A percentile compares a stretch with the other conserved stretches of the same genome.
Evolutionary conservation across 2,797 vertebrate genomes (phyloP).

Genomic region (Sylvia borin): DNA sequence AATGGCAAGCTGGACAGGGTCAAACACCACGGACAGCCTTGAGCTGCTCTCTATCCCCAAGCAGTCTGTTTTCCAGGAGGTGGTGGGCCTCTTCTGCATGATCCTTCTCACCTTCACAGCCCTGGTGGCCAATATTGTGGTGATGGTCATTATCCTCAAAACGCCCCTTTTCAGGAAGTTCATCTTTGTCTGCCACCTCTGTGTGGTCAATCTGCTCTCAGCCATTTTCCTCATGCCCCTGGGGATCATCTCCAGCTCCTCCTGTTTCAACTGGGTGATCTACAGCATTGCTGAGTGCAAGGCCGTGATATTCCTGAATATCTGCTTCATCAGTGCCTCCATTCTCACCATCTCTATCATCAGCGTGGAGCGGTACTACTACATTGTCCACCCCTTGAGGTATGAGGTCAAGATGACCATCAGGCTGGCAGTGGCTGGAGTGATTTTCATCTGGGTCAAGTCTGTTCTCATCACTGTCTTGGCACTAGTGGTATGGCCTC

Average conservation of each 20-base stretch:
- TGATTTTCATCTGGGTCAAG: conserved; percentile 86
- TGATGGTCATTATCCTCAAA: conserved; percentile 86
- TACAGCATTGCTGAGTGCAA: conserved; percentile 86
- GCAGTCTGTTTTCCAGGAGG: conserved; percentile 71
- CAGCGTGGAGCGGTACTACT: conserved; percentile 91
- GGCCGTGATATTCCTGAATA: conserved; percentile 85
- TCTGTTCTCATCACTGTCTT: conserved; percentile 83
- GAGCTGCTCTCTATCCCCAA: conserved; percentile 4
- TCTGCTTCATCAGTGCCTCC: conserved; percentile 87
- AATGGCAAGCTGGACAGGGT: conserved; percentile 53
- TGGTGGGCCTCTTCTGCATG: conserved; percentile 85
- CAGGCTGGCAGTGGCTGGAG: conserved; percentile 80
- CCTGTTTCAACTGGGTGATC: conserved; percentile 81
- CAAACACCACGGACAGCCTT: conserved; percentile 73
- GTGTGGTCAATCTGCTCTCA: conserved; percentile 88
- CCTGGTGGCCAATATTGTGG: conserved; percentile 85
- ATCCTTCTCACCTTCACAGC: conserved; percentile 85
- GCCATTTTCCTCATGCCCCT: conserved; percentile 91
- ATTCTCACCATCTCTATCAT: conserved; percentile 91
- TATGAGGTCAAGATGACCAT: conserved; percentile 90
- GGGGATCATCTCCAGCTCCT: conserved; percentile 86
- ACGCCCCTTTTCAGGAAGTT: conserved; percentile 88
- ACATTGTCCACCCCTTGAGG: conserved; percentile 91
- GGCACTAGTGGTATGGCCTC: conserved; percentile 85
- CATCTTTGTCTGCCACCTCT: conserved; percentile 90